These are phyloP conservation scores for Ormia ochracea DNA, from an alignment of 2,888 invertebrate genomes.

Conservation along the genomic window DNA sequence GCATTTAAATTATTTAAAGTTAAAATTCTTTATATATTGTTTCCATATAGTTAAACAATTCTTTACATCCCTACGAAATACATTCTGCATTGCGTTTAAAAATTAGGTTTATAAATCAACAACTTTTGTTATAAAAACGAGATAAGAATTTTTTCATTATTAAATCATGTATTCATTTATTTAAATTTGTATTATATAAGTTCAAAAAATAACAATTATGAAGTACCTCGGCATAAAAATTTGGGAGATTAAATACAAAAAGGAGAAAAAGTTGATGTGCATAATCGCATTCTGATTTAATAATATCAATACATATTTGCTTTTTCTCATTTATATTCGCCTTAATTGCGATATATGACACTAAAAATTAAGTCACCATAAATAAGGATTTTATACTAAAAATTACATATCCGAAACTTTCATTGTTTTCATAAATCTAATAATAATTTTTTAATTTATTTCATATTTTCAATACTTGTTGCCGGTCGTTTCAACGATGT, in stretches of 20 bases:
- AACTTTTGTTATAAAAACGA: too few species aligned
- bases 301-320: neutral
- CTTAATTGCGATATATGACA: neutral
- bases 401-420: neutral
- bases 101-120: too few species aligned
- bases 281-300: neutral
- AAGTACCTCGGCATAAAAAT: slow-evolving; percentile 51
- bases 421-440: neutral
- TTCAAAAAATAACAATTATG: slow-evolving; percentile 39
- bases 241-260: slow-evolving; percentile 3
- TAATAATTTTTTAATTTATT: neutral
- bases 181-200: too few species aligned
- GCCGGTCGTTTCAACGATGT: slow-evolving; percentile 43
- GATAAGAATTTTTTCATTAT: too few species aligned
- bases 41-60: too few species aligned
- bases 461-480: slow-evolving; percentile 43
- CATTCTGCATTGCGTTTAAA: too few species aligned
- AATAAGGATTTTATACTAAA: neutral
- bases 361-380: neutral
- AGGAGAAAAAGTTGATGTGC: neutral
- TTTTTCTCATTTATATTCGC: neutral
- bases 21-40: neutral
- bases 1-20: neutral
- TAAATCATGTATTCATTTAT: too few species aligned
- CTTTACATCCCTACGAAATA: too few species aligned